These are phyloP conservation scores for Lithobates pipiens DNA, from an alignment of 2,797 vertebrate genomes.

Conservation along the genomic window DNA sequence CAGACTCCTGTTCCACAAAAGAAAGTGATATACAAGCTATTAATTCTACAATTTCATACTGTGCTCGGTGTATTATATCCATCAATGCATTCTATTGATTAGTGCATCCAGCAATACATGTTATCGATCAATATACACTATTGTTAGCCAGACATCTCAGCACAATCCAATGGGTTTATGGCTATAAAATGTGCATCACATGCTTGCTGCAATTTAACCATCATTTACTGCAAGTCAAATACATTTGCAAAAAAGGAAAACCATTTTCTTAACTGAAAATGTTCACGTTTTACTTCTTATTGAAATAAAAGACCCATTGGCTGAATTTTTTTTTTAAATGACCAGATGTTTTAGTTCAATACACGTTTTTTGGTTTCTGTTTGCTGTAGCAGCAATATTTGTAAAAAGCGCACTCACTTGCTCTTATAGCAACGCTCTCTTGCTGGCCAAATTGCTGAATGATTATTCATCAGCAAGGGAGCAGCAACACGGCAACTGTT, in stretches of 20 bases:
- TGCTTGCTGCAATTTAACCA: background rate
- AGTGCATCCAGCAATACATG: constrained; percentile 1
- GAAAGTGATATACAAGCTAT: background rate
- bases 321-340: background rate
- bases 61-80: background rate
- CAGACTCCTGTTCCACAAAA: background rate
- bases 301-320: background rate
- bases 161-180: background rate
- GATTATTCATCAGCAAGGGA: too few relatives aligned
- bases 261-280: background rate
- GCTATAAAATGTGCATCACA: background rate
- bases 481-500: too few relatives aligned
- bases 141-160: background rate
- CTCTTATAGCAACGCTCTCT: too few relatives aligned
- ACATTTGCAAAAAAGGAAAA: too few relatives aligned
- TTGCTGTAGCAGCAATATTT: background rate
- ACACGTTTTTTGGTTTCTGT: background rate
- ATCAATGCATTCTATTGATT: background rate
- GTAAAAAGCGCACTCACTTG: too few relatives aligned
- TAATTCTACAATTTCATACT: background rate
- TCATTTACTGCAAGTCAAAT: too few relatives aligned
- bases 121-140: background rate
- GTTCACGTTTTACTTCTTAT: background rate
- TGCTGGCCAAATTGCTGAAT: too few relatives aligned
- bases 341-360: background rate